A percentile compares a stretch with the other conserved stretches of the same genome.
Evolutionary conservation across 2,888 invertebrate species (phyloP).

Genomic region (Arge pagana): DNA sequence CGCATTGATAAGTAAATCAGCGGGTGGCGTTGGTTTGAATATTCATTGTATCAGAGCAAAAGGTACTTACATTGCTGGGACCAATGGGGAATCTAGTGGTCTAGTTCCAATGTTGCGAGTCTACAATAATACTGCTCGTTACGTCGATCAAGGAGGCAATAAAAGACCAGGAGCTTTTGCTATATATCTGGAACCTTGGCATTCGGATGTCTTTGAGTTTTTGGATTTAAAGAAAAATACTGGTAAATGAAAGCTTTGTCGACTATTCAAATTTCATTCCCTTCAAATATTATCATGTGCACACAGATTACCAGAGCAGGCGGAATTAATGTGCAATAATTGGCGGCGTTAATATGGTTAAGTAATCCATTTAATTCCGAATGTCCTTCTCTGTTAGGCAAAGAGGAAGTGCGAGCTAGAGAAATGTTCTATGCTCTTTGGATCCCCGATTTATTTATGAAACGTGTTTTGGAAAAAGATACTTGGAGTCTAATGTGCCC

Average conservation of each 20-base stretch:
- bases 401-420: slow-evolving; percentile 91
- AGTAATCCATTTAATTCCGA: slow-evolving; percentile 1
- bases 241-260: slow-evolving; percentile 55
- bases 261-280: slow-evolving; percentile 3
- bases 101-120: slow-evolving; percentile 94
- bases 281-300: slow-evolving; percentile 3
- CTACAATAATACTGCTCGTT: slow-evolving; percentile 93
- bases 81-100: slow-evolving; percentile 94
- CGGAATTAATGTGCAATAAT: too few relatives aligned
- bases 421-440: slow-evolving; percentile 97
- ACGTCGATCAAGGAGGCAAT: slow-evolving; percentile 98
- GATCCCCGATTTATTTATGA: slow-evolving; percentile 99
- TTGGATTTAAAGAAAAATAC: slow-evolving; percentile 94
- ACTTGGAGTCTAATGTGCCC: slow-evolving; percentile 98
- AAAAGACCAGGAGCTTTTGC: slow-evolving; percentile 98
- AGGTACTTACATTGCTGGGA: slow-evolving; percentile 91
- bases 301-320: too few relatives aligned
- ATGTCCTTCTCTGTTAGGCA: slow-evolving; percentile 59
- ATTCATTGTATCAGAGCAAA: slow-evolving; percentile 93
- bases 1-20: slow-evolving; percentile 94
- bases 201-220: slow-evolving; percentile 95
- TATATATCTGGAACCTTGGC: slow-evolving; percentile 98
- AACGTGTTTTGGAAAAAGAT: slow-evolving; percentile 81
- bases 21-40: slow-evolving; percentile 96
- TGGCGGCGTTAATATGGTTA: neutral